These are phyloP conservation scores for Stictocephala bisonia DNA, from an alignment of 2,888 invertebrate species.

Conservation along the genomic window DNA sequence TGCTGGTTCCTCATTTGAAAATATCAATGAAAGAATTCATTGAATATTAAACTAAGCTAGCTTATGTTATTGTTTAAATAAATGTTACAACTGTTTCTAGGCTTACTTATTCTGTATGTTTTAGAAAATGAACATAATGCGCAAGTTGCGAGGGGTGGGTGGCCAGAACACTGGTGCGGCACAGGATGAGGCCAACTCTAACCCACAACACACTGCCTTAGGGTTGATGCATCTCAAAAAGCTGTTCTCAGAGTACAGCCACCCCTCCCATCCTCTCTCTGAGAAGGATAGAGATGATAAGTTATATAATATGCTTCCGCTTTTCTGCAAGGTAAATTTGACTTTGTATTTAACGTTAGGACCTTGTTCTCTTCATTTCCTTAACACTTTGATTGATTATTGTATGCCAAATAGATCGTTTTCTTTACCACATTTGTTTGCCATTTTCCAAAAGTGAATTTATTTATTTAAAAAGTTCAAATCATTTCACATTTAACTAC, in stretches of 20 bases:
- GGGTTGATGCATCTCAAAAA: conserved; percentile 97
- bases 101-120: neutral
- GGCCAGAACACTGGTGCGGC: conserved; percentile 69
- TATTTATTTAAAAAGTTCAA: neutral
- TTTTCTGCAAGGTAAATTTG: conserved; percentile 97
- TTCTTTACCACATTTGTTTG: neutral
- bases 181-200: conserved; percentile 70
- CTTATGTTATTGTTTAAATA: neutral
- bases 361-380: too few species aligned
- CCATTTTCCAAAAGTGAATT: neutral
- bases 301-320: conserved; percentile 96
- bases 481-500: too few species aligned
- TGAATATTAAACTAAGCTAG: too few species aligned
- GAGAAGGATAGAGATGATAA: conserved; percentile 91
- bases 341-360: too few species aligned
- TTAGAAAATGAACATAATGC: conserved; percentile 89
- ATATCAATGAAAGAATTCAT: too few species aligned
- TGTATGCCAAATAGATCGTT: neutral
- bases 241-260: conserved; percentile 93
- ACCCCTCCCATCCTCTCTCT: conserved; percentile 83
- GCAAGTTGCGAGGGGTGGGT: conserved; percentile 80
- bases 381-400: too few species aligned
- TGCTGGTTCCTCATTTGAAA: too few species aligned
- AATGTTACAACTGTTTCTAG: neutral
- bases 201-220: conserved; percentile 84